Percentiles rank a stretch among this genome's conserved stretches.
Conservation (phyloP, 2,113 vertebrate genomes). For the Heterotis niloticus region DNA sequence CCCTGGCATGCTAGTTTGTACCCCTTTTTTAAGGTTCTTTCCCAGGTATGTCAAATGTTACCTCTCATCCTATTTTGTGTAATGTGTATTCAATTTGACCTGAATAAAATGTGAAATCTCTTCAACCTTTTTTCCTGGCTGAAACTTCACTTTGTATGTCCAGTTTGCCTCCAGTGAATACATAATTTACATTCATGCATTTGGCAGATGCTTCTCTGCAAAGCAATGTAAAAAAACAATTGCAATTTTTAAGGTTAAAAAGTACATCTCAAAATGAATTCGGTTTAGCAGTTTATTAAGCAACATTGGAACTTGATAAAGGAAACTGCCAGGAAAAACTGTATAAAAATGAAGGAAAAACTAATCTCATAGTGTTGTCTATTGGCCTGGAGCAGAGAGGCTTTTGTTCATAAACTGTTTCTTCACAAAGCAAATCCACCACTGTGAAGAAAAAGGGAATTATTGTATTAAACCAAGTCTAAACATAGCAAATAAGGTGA, state of each 20-base stretch:
- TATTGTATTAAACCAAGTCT: too few species aligned
- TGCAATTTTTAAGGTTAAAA: neutral
- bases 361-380: constrained; percentile 38
- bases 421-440: constrained; percentile 99
- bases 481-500: neutral
- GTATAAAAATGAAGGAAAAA: constrained; percentile 20
- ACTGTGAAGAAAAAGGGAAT: constrained; percentile 62
- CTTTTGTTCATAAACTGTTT: constrained; percentile 99
- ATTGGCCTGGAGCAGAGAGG: constrained; percentile 92
- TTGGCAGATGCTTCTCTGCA: neutral
- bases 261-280: neutral
- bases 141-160: neutral
- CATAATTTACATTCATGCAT: neutral
- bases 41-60: constrained; percentile 1
- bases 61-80: constrained; percentile 50
- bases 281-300: constrained; percentile 19
- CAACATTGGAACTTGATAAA: constrained; percentile 11
- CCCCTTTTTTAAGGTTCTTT: neutral
- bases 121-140: neutral
- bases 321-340: neutral
- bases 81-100: constrained; percentile 64
- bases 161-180: neutral
- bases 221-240: neutral
- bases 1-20: constrained; percentile 26
- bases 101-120: constrained; percentile 64